A percentile compares a stretch with the other conserved stretches of the same genome.
Conservation (phyloP, 2,113 vertebrate species). For the Elephantulus edwardii region DNA sequence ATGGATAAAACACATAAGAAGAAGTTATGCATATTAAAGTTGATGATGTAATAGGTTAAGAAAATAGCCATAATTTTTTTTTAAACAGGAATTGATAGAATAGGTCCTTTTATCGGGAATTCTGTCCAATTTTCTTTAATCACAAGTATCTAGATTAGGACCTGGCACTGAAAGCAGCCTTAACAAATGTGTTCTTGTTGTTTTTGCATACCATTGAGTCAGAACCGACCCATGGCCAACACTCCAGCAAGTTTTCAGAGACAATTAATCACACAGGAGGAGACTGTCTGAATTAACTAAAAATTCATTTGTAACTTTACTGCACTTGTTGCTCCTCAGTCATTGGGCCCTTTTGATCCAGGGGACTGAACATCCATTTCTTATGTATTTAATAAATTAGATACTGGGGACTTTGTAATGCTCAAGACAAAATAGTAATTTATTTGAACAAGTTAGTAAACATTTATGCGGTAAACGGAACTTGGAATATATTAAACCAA, state of each 20-base stretch:
- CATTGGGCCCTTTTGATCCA: slow-evolving; percentile 1
- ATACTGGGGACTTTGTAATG: slow-evolving; percentile 13
- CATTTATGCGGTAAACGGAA: slow-evolving; percentile 20
- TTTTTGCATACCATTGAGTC: no score
- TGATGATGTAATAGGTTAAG: background rate
- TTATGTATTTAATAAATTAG: background rate
- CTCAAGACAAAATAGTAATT: slow-evolving; percentile 29
- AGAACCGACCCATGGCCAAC: no score
- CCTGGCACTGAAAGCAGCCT: background rate
- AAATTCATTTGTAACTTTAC: slow-evolving; percentile 21
- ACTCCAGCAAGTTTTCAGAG: no score
- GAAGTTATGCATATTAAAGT: background rate
- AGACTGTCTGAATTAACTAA: no score
- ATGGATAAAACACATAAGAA: background rate
- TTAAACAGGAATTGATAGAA: background rate
- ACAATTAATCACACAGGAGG: no score
- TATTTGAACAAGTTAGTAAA: slow-evolving; percentile 6
- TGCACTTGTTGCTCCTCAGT: background rate
- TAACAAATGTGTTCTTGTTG: background rate
- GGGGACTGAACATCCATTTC: background rate
- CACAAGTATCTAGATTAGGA: background rate
- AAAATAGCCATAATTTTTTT: background rate
- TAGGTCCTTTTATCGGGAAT: no score
- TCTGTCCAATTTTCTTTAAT: slow-evolving; percentile 35
- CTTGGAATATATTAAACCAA: slow-evolving; percentile 31